Conservation (phyloP, 2,888 invertebrate species). For the Andricus curvator region DNA sequence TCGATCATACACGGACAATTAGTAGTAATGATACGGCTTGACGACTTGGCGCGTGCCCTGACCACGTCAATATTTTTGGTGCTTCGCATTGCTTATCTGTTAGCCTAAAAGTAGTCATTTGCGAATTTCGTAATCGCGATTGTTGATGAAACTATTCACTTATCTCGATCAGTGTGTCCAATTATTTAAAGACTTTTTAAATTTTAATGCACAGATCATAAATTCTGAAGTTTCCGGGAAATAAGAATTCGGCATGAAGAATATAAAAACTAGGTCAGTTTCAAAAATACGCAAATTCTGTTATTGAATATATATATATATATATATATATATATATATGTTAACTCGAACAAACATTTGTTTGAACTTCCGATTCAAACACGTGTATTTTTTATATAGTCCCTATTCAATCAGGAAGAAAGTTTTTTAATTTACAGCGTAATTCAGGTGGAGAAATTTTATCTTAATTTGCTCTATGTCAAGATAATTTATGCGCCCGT, state of each 20-base stretch:
- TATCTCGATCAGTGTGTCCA: too few species aligned
- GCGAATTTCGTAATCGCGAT: neutral
- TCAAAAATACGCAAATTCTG: too few species aligned
- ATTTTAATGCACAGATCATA: too few species aligned
- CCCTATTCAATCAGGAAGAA: neutral
- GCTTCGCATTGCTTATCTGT: conserved; percentile 3
- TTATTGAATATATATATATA: too few species aligned
- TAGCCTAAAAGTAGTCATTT: neutral
- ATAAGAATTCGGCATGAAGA: too few species aligned
- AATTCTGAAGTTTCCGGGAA: too few species aligned
- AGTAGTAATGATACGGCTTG: conserved; percentile 45
- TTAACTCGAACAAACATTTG: neutral
- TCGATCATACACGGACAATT: conserved; percentile 51
- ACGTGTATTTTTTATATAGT: neutral
- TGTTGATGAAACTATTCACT: neutral
- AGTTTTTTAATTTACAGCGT: neutral
- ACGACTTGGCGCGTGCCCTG: conserved; percentile 43
- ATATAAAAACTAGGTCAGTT: too few species aligned
- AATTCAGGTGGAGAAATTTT: neutral
- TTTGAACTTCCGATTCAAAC: neutral
- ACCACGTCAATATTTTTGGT: conserved; percentile 44
- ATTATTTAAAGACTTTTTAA: too few species aligned
- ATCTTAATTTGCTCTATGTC: neutral
- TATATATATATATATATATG: too few species aligned
- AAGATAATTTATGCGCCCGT: neutral